These are phyloP conservation scores for Melinopterus prodromus DNA, from an alignment of 2,888 invertebrate species.

Conservation along the genomic window DNA sequence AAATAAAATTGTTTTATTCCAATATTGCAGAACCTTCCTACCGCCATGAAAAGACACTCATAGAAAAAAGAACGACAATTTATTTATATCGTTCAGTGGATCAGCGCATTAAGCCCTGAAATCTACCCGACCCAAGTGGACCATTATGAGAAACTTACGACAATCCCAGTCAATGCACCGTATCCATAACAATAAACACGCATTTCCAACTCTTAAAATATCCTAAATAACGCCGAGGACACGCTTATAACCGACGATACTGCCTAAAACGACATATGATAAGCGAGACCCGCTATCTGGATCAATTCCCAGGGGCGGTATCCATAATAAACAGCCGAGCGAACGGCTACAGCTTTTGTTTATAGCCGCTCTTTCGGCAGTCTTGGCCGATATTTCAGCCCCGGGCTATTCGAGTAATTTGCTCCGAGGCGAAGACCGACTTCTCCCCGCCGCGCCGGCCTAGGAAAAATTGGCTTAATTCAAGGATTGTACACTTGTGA, in stretches of 20 bases:
- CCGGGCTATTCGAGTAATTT: neutral
- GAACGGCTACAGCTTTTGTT: neutral
- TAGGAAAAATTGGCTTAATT: neutral
- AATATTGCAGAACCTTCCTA: too few relatives aligned
- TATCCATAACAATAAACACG: neutral
- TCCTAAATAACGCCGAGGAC: neutral
- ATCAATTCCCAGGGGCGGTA: neutral
- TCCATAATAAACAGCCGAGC: conserved; percentile 4
- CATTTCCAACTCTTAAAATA: neutral
- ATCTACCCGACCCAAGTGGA: neutral
- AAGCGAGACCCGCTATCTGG: neutral
- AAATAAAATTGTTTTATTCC: too few relatives aligned
- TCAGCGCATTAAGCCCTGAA: neutral
- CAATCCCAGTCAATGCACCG: neutral
- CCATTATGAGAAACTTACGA: neutral
- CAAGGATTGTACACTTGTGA: neutral
- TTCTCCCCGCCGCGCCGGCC: neutral
- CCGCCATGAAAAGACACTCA: neutral
- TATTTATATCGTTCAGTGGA: neutral
- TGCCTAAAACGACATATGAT: neutral
- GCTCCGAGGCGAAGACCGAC: neutral
- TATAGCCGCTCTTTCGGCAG: neutral
- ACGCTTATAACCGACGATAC: neutral
- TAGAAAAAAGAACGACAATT: neutral
- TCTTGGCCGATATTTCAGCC: neutral